Conservation (phyloP, 2,113 vertebrate genomes). For the human (Homo sapiens) region GRCh38 chr12:53557501-53558000, state of each 20-base stretch:
- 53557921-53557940: neutral
- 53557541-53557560: conserved; percentile 14
- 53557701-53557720: neutral
- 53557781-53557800: neutral
- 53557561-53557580: conserved; percentile 32
- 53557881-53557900: conserved; percentile 6
- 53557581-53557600: neutral
- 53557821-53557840: conserved; percentile 4
- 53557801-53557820: neutral
- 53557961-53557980: conserved; percentile 31
- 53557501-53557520: neutral
- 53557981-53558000: conserved; percentile 22
- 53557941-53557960: conserved; percentile 24
- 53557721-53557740: neutral
- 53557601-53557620: neutral
- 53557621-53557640: neutral
- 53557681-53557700: neutral
- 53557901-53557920: neutral
- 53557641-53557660: neutral
- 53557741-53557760: neutral
- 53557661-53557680: neutral
- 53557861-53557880: neutral
- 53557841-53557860: neutral
- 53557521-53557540: conserved; percentile 35
- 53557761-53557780: neutral